Evolutionary conservation across 2,888 invertebrate species (phyloP).

Genomic region (Cerastoderma edule): DNA sequence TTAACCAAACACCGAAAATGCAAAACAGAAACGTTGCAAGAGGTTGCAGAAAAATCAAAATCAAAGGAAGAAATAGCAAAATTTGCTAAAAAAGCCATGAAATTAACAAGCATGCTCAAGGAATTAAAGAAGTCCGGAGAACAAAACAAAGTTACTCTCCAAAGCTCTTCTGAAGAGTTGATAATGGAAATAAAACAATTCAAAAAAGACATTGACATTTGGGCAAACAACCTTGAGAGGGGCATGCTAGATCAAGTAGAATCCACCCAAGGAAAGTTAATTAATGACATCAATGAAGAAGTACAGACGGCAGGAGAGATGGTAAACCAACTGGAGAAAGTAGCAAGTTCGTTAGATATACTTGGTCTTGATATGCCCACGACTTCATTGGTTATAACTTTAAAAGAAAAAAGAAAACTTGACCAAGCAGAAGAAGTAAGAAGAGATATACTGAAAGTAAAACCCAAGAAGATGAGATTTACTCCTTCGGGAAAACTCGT

Average conservation of each 20-base stretch:
- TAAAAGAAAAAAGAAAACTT: not conserved
- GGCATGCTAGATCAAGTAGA: not conserved
- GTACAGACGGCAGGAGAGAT: not conserved
- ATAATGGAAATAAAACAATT: not conserved
- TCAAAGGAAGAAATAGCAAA: not conserved
- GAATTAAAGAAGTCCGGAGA: not conserved
- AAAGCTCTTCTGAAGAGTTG: not conserved
- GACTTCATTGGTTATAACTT: not conserved
- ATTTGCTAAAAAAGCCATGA: not conserved
- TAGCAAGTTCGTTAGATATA: not conserved
- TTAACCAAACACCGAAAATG: not conserved
- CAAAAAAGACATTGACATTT: not conserved
- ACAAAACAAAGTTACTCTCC: not conserved
- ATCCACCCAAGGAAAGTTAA: not conserved
- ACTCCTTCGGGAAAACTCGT: not conserved
- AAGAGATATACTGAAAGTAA: not conserved
- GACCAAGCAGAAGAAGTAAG: slow-evolving; percentile 4
- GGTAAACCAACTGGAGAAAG: not conserved
- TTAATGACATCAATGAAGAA: not conserved
- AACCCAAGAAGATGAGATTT: not conserved
- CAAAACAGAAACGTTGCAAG: not conserved
- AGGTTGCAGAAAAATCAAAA: not conserved
- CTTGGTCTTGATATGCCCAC: not conserved
- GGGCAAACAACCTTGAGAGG: not conserved
- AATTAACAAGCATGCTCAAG: not conserved